phyloP scores from a whole-genome alignment of 2,797 vertebrate species.

The Austrolebias charrua region DNA sequence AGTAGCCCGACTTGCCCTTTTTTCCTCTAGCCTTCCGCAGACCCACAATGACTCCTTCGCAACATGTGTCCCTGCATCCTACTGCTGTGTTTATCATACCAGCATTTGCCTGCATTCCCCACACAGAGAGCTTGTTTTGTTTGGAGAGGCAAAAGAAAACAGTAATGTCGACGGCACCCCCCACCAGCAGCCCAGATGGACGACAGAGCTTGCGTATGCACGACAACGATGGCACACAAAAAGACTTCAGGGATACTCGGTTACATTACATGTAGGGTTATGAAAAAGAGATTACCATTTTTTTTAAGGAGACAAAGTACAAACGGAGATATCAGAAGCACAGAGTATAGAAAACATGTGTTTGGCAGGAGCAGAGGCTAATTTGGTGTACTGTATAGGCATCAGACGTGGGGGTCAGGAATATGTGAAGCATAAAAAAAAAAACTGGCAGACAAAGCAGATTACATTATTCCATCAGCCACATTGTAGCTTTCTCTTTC shows the following conservation, averaged over 20 bases:
- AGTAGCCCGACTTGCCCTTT: constrained; percentile 35
- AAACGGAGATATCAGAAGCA: constrained; percentile 9
- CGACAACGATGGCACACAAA: constrained; percentile 41
- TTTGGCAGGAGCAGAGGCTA: constrained; percentile 41
- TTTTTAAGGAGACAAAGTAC: constrained; percentile 2
- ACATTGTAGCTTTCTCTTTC: constrained; percentile 16
- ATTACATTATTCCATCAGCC: constrained; percentile 27
- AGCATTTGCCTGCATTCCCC: constrained; percentile 60
- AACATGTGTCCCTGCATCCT: constrained; percentile 61
- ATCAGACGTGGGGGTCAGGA: constrained; percentile 41
- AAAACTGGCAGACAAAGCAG: constrained; percentile 28
- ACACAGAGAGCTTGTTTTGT: constrained; percentile 71
- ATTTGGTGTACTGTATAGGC: constrained; percentile 30
- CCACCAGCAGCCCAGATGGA: constrained; percentile 70
- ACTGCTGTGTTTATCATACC: constrained; percentile 73
- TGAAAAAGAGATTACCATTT: constrained; percentile 23
- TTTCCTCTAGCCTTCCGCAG: constrained; percentile 38
- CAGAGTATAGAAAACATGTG: constrained; percentile 26
- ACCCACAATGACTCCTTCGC: constrained; percentile 62
- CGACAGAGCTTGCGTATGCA: constrained; percentile 42
- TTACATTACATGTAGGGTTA: constrained; percentile 21
- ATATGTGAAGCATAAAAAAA: constrained; percentile 52
- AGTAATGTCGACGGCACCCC: constrained; percentile 57
- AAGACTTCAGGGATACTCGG: constrained; percentile 26
- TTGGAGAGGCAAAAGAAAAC: constrained; percentile 76